These are phyloP conservation scores for Cetoscarus ocellatus DNA, from an alignment of 2,797 vertebrate species.

Conservation along the genomic window DNA sequence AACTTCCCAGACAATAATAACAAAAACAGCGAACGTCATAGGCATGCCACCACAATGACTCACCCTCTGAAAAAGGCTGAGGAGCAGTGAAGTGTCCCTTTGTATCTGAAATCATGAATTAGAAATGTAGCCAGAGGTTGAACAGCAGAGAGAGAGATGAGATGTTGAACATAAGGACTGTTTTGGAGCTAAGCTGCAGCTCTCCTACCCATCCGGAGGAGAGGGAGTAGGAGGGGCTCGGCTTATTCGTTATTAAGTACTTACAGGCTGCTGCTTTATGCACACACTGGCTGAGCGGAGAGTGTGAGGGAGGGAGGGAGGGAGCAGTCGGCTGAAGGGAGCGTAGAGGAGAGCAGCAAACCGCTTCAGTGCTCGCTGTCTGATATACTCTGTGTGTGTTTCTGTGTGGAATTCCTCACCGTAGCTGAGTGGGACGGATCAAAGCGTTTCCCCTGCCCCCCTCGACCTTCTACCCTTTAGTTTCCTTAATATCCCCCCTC, in stretches of 20 bases:
- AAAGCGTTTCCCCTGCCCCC: constrained; percentile 24
- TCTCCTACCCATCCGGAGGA: constrained; percentile 64
- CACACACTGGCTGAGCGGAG: constrained; percentile 39
- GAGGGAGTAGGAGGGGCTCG: constrained; percentile 64
- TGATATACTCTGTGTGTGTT: constrained; percentile 52
- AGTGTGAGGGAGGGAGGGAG: constrained; percentile 29
- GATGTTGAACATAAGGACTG: constrained; percentile 37
- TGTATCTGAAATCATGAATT: constrained; percentile 17
- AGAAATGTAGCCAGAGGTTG: constrained; percentile 20
- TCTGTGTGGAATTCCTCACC: constrained; percentile 28
- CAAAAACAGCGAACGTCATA: not conserved
- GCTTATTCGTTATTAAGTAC: constrained; percentile 71
- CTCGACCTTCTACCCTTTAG: constrained; percentile 28
- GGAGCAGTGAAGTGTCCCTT: constrained; percentile 34
- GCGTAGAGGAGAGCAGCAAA: constrained; percentile 37
- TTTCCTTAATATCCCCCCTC: constrained; percentile 8
- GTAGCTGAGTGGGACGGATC: constrained; percentile 50
- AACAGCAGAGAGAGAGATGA: constrained; percentile 41
- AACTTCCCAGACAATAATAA: not conserved
- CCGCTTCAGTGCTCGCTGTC: constrained; percentile 43
- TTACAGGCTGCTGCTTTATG: constrained; percentile 63
- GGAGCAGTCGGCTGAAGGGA: constrained; percentile 51
- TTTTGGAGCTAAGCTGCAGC: constrained; percentile 56
- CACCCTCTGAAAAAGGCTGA: not conserved
- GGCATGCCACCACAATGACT: not conserved